A percentile compares a stretch with the other conserved stretches of the same genome.
Evolutionary conservation across 2,797 vertebrate species (phyloP).

Genomic region (Anguilla anguilla): DNA sequence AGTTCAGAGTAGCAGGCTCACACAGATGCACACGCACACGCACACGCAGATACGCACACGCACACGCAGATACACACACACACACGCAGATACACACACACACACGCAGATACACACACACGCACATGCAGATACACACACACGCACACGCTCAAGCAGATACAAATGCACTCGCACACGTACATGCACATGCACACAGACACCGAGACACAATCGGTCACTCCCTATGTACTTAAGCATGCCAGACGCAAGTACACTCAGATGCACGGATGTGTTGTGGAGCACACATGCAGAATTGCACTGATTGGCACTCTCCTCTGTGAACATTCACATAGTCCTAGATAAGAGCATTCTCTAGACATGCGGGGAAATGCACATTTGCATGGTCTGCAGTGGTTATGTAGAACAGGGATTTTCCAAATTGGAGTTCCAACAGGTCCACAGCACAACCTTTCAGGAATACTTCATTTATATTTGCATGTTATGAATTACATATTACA

Average conservation of each 20-base stretch:
- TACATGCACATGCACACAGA: background rate
- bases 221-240: background rate
- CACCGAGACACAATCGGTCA: background rate
- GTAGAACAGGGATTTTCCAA: background rate
- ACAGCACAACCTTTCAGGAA: no score
- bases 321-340: background rate
- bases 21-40: background rate
- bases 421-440: no score
- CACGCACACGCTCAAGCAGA: background rate
- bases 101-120: background rate
- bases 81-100: background rate
- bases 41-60: background rate
- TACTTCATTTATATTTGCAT: no score
- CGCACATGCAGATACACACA: conserved; percentile 7
- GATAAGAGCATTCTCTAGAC: no score
- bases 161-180: background rate
- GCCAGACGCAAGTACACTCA: background rate
- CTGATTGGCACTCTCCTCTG: background rate
- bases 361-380: background rate
- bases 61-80: background rate
- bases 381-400: background rate
- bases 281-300: background rate
- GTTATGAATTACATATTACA: no score
- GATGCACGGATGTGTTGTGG: background rate
- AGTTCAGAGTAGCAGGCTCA: conserved; percentile 67